Base-by-base conservation (phyloP, 2,888 invertebrate genomes). In the Herminia tarsipennalis region DNA sequence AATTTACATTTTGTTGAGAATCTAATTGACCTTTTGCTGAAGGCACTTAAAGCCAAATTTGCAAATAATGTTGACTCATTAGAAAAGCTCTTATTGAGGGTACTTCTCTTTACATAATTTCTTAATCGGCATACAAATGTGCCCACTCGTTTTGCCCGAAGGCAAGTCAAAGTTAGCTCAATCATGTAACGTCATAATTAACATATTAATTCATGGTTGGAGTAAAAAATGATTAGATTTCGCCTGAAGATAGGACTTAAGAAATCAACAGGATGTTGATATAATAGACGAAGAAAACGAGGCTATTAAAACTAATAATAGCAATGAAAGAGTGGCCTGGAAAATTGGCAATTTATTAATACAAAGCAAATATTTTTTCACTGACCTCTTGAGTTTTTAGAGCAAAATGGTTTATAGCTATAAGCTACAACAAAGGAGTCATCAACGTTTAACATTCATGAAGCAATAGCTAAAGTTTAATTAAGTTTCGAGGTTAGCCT, bases 41-140 rank as follows among this genome's bases (percentile, higher is more conserved):
- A 4, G 17, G 33, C 17, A 24, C 39, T 37, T 41, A 5, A 16
- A 44, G 5, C 13, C 2, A 36, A 16, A 40, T 35, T 9, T 24
- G 34, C 29, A 38, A 39, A 42, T 28, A 40, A 32, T 38, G 35
- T 48, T 32, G 13, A 20, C 14, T 35, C 38, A 45, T 47, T 63
- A 29, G 21, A 43, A 13, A 50, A 46, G 34, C 24, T 10, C 5
- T 47, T 20, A 30, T 22, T 38, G 17, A 14, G 29, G 25, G n/a
- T n/a, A n/a, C n/a, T 36, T 36, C 34, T 20, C 38, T 53, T 62
- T 57, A 57, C 33, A 44, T 50, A 62, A 62, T 58, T 48, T 39
- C 27, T 43, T 45, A 62, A 62, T 40, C 34, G 38, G 16, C 12
- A 29, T 36, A 35, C 28, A 47, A 33, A 20, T 30, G 14, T n/a